Evolutionary conservation across 2,797 vertebrate genomes (phyloP).

Genomic region (Anguilla obscura): DNA sequence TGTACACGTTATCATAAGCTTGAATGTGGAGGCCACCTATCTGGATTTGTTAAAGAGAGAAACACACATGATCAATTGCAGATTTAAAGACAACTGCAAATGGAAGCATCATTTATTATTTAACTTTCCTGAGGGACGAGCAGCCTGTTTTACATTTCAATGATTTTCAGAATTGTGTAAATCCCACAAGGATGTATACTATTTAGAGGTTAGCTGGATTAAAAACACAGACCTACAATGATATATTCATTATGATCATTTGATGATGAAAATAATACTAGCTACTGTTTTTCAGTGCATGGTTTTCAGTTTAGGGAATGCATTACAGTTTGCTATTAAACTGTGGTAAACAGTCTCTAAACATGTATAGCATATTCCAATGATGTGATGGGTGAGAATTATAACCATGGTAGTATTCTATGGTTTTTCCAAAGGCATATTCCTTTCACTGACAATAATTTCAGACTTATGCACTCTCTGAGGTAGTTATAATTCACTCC

Average conservation of each 20-base stretch:
- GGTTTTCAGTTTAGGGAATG: neutral
- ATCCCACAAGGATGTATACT: neutral
- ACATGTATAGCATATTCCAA: neutral
- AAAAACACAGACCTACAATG: constrained; percentile 39
- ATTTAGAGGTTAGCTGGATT: constrained; percentile 17
- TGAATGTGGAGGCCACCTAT: neutral
- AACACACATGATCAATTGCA: constrained; percentile 20
- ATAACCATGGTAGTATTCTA: neutral
- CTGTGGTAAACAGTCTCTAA: neutral
- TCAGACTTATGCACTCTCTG: neutral
- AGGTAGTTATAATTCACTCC: neutral
- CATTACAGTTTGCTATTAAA: neutral
- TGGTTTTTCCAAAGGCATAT: neutral
- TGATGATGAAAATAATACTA: neutral
- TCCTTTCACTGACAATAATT: neutral
- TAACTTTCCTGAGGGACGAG: constrained; percentile 44
- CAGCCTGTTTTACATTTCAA: constrained; percentile 48
- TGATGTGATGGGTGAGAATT: neutral
- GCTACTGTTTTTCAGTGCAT: neutral
- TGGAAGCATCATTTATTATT: constrained; percentile 43
- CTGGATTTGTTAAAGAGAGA: neutral
- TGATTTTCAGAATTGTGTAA: constrained; percentile 32
- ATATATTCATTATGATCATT: constrained; percentile 34
- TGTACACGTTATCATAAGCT: neutral
- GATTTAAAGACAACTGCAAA: constrained; percentile 3